phyloP scores from a whole-genome alignment of 53 echinoderm and acorn worm genomes.

The Zoroaster sp. region DNA sequence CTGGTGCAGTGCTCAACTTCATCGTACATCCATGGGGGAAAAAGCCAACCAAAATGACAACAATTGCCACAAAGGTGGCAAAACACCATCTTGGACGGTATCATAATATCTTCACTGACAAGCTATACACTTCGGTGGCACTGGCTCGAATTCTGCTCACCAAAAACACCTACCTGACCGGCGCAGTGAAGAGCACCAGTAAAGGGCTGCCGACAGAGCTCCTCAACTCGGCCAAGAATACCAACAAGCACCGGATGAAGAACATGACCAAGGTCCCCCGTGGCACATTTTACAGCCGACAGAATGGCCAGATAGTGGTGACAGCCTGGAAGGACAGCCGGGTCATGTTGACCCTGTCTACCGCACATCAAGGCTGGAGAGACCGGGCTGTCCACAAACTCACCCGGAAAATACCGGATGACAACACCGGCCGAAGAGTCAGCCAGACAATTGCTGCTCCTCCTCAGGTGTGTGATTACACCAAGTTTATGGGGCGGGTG shows the following conservation, averaged over 20 bases:
- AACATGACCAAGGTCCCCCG: conserved; percentile 33
- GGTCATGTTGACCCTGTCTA: conserved; percentile 1
- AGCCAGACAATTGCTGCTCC: not conserved
- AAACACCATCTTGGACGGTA: not conserved
- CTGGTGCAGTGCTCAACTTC: too few species aligned
- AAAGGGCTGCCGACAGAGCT: conserved; percentile 10
- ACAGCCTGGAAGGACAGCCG: conserved; percentile 5
- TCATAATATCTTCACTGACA: not conserved
- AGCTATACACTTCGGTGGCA: conserved; percentile 3
- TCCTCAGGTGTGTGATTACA: not conserved
- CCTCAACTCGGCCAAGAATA: not conserved
- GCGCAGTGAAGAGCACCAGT: not conserved
- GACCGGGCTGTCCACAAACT: not conserved
- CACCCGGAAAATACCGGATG: not conserved
- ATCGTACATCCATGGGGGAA: too few species aligned
- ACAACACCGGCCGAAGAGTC: not conserved
- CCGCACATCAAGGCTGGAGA: not conserved
- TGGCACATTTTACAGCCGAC: conserved; percentile 43
- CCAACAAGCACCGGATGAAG: not conserved
- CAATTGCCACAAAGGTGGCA: too few species aligned
- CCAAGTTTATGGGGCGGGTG: not conserved
- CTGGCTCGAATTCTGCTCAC: not conserved
- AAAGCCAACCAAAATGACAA: too few species aligned
- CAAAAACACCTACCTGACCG: conserved; percentile 19
- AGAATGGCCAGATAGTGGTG: conserved; percentile 1